phyloP scores from a whole-genome alignment of 2,888 invertebrate genomes.

The Morinoia aosen region DNA sequence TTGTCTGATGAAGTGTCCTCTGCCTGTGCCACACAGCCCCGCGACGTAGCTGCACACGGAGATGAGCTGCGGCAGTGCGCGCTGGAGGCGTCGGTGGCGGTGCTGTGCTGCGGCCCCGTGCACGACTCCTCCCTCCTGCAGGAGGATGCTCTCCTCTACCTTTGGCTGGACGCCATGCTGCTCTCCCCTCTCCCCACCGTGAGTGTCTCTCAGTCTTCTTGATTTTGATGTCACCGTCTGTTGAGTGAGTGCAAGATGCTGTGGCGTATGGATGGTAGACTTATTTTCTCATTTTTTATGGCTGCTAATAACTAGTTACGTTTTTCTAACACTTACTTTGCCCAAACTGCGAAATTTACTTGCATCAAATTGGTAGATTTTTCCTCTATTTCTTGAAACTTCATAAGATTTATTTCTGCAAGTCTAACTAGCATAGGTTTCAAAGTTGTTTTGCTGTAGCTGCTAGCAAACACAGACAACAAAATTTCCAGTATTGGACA shows the following conservation, averaged over 20 bases:
- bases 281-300: too few species aligned
- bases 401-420: too few species aligned
- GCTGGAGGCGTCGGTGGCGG: conserved; percentile 91
- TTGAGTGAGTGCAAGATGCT: too few species aligned
- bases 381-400: too few species aligned
- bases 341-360: too few species aligned
- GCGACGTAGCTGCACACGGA: conserved; percentile 4
- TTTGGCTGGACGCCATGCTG: conserved; percentile 93
- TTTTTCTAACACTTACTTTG: too few species aligned
- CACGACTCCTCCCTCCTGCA: conserved; percentile 87
- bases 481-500: not conserved
- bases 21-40: not conserved
- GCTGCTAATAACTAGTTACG: too few species aligned
- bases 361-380: too few species aligned
- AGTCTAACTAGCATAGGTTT: too few species aligned
- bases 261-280: too few species aligned
- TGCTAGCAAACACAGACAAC: too few species aligned
- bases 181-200: conserved; percentile 74
- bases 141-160: conserved; percentile 88
- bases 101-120: conserved; percentile 95
- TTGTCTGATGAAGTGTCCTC: not conserved
- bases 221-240: too few species aligned
- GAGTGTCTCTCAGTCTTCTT: not conserved
- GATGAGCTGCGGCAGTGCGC: conserved; percentile 75
- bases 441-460: not conserved